Conservation (phyloP, 2,888 invertebrate genomes). For the Drosophila stalkeri region DNA sequence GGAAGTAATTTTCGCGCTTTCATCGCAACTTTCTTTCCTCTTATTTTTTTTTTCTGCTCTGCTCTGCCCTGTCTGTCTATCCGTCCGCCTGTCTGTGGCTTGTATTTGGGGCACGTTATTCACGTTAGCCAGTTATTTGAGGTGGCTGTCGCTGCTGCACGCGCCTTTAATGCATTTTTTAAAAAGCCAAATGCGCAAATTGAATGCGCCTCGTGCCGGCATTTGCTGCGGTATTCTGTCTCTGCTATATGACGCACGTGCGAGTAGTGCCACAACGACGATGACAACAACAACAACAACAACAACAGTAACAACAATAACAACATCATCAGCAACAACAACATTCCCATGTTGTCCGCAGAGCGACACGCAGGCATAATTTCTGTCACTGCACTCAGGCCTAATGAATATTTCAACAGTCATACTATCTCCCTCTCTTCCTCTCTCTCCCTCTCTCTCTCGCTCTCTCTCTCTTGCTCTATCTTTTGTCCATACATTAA, state of each 20-base stretch:
- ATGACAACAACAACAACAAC: conserved; percentile 16
- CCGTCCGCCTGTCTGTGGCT: conserved; percentile 57
- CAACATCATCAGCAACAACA: conserved; percentile 2
- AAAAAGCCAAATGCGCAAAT: conserved; percentile 81
- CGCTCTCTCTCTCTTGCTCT: not conserved
- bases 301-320: conserved; percentile 5
- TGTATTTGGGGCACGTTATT: conserved; percentile 75
- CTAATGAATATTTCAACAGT: conserved; percentile 76
- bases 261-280: not conserved
- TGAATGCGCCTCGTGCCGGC: conserved; percentile 65
- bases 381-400: conserved; percentile 74
- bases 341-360: conserved; percentile 37
- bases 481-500: conserved; percentile 47
- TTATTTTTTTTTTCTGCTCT: conserved; percentile 24
- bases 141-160: conserved; percentile 37
- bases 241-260: too few relatives aligned
- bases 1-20: conserved; percentile 80
- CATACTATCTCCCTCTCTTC: conserved; percentile 8
- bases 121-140: conserved; percentile 71
- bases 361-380: conserved; percentile 74
- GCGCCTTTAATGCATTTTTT: conserved; percentile 76
- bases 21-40: conserved; percentile 60
- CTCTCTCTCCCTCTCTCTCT: not conserved
- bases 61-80: conserved; percentile 26
- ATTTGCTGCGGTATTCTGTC: conserved; percentile 58